Base-by-base conservation (phyloP, 2,888 invertebrate genomes). In the Lypha dubia region DNA sequence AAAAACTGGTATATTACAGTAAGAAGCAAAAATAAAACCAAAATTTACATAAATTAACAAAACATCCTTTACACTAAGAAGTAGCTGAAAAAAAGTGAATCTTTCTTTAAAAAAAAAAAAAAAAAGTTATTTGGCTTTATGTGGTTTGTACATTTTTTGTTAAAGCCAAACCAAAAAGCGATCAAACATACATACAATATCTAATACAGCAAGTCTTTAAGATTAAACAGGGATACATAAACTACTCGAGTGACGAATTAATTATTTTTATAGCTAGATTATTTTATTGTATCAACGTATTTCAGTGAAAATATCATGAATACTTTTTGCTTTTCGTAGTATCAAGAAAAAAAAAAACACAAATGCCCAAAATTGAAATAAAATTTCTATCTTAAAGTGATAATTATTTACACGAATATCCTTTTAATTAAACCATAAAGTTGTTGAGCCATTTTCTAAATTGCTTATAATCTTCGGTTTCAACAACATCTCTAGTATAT, bases 381-480 rank as follows among this genome's bases (percentile, higher is more conserved):
- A 67, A 70, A 82, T 68, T n/a, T n/a, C 56, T 70, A 82, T 84
- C 84, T 77, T 8, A 17, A 70, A 79, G 74, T 84, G 84, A 84
- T 80, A 80, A 76, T 73, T 86, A 80, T 77, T 84, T 87, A 90
- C 91, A 90, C 86, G 90, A 89, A 89, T 91, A 90, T 90, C 90
- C 90, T 90, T 91, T 90, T 90, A 90, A 91, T 90, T 90, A 89
- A 90, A 87, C 88, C 89, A 86, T 90, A 88, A 86, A 88, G 87
- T 86, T 86, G 86, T 86, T 84, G 41, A 56, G 32, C 46, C 75
- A 79, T 32, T 70, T 74, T 62, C 9, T 32, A 58, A 77, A 79
- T 62, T 74, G 32, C 58, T 70, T 65, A 65, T 75, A 74, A 70
- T 70, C 38, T 76, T 76, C 75, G 32, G 15, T 20, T 56, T 49